Evolutionary conservation across 2,888 invertebrate genomes (phyloP), one percentile per base, ranked within the genome.

Genomic region (Alsophila aescularia): DNA sequence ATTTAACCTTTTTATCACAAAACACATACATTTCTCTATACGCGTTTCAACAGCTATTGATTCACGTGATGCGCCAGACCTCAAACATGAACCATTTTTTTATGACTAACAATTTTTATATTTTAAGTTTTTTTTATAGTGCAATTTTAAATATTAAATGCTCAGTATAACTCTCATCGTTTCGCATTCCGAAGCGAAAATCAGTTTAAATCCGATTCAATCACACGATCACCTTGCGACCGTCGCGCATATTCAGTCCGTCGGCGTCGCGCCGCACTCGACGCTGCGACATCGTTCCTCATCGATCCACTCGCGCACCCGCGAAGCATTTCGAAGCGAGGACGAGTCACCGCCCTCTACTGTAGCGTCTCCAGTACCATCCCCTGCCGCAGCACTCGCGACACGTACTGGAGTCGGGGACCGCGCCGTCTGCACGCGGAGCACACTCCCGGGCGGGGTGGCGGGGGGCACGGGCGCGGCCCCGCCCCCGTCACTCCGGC

Each of bases 81-180:
- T 45, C 52, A 56, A 70, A 72, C 63, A 59, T 63, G 65, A 71
- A 66, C 60, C 62, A 62, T 62, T 67, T 62, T 59, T 62, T 53
- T 60, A 65, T 44, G 52, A 60, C 60, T 56, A 69, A 67, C 60
- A 71, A 72, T 69, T 75, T 71, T 66, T 67, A 66, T 67, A 58
- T 62, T 73, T 69, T 69, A 50, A 52, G 39, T 4, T 64, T 71
- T 70, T 69, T 64, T 67, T 65, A 52, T 69, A 67, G 76, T 77
- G 79, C 75, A 77, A 73, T 52, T 62, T 70, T 63, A 73, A 71
- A 69, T 68, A 74, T 75, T 82, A 82, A 84, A 84, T 81, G 80
- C 80, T 77, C 70, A 64, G 61, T 64, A 62, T 61, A 55, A 50
- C 65, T 65, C 68, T 62, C 53, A 67, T 67, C 66, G 63, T 66